Percentiles rank a stretch among this genome's conserved stretches.
These are phyloP conservation scores for Drosophila macrospina DNA, from an alignment of 2,888 invertebrate genomes.

Conservation along the genomic window DNA sequence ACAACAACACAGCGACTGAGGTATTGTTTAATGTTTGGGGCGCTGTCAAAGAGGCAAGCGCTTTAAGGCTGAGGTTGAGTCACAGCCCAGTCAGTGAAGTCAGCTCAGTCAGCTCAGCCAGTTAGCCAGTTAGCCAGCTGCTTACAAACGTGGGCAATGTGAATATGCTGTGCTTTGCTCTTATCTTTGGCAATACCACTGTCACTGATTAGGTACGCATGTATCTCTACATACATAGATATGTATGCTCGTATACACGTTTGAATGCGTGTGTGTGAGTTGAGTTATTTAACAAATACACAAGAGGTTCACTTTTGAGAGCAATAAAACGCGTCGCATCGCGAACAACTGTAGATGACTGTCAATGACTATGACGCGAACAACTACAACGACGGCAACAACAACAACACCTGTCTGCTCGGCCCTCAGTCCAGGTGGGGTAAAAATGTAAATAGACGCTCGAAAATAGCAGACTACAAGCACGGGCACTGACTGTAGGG, in stretches of 20 bases:
- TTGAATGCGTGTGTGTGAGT: conserved; percentile 7
- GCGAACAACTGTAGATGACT: conserved; percentile 33
- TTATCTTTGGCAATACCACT: conserved; percentile 71
- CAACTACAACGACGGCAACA: conserved; percentile 23
- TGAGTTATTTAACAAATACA: conserved; percentile 57
- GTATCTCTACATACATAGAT: conserved; percentile 29
- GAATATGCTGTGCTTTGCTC: conserved; percentile 17
- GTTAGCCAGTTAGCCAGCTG: conserved; percentile 36
- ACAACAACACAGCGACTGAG: conserved; percentile 23
- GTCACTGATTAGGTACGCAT: conserved; percentile 67
- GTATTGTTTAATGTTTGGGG: conserved; percentile 44
- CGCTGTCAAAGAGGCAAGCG: conserved; percentile 40
- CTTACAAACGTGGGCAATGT: conserved; percentile 40
- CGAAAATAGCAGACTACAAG: conserved; percentile 56
- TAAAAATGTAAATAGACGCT: conserved; percentile 68
- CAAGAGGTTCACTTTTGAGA: conserved; percentile 29
- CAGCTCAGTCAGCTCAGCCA: conserved; percentile 31
- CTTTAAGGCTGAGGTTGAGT: conserved; percentile 59
- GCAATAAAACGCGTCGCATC: conserved; percentile 28
- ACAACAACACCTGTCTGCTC: conserved; percentile 74
- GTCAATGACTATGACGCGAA: conserved; percentile 34
- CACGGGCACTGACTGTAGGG: conserved; percentile 30
- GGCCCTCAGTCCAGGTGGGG: conserved; percentile 69
- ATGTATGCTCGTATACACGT: conserved; percentile 1
- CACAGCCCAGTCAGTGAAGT: conserved; percentile 36